phyloP scores from a whole-genome alignment of 1,140 invertebrate species.

The Batillaria attramentaria region DNA sequence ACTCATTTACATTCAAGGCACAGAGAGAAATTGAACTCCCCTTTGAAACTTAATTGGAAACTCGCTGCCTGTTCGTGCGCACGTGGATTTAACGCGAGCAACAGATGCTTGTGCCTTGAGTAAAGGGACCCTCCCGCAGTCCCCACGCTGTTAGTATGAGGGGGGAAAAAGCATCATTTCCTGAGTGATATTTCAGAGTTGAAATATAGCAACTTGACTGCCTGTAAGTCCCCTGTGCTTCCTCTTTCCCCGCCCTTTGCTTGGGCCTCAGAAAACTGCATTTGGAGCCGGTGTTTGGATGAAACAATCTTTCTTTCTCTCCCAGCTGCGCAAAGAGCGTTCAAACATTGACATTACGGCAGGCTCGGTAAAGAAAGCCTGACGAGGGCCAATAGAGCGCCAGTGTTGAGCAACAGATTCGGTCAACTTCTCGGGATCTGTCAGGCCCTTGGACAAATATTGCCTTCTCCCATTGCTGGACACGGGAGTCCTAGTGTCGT shows the following conservation, averaged over 20 bases:
- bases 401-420: constrained; percentile 1
- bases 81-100: neutral
- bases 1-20: constrained; percentile 9
- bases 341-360: neutral
- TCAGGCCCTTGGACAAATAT: constrained; percentile 1
- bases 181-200: too few relatives aligned
- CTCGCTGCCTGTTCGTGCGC: neutral
- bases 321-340: neutral
- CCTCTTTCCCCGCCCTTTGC: neutral
- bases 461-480: neutral
- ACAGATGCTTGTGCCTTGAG: neutral
- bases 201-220: too few relatives aligned
- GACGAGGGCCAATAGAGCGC: neutral
- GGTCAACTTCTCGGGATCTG: neutral
- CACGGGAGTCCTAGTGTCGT: neutral
- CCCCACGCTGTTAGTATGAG: too few relatives aligned
- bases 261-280: neutral
- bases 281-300: neutral
- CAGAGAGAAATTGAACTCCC: constrained; percentile 2
- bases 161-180: too few relatives aligned
- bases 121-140: too few relatives aligned
- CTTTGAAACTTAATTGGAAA: constrained; percentile 3
- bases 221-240: too few relatives aligned
- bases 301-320: constrained; percentile 1
- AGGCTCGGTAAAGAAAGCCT: neutral